Evolutionary conservation across 2,797 vertebrate species (phyloP), one percentile per base, ranked within the genome.

Genomic region (Trachops cirrhosus): DNA sequence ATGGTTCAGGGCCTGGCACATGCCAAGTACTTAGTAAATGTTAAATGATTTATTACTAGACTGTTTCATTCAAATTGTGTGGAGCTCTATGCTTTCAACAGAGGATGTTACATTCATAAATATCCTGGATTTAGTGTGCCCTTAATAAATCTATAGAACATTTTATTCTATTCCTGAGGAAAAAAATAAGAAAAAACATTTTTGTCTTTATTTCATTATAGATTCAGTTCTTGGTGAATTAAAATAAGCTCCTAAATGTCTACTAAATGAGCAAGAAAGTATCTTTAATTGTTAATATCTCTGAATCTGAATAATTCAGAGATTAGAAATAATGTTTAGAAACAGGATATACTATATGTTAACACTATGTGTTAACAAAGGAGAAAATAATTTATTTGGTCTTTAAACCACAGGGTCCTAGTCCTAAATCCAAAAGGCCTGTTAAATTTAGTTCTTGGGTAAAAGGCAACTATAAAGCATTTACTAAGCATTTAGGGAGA

Each of bases 241-340:
- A 84, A 92, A 79, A 67, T 59, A 78, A 71, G 2, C 15, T 89
- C 74, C 79, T 79, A 75, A 88, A 79, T 88, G 10, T 80, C 82
- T 79, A 92, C 39, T 80, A 80, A 93, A 85, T 88, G 9, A 88
- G 9, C 14, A 96, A 67, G 12, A 34, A 78, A 44, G 54, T 68
- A 5, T 70, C 26, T 21, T 94, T 96, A 92, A 50, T 32, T 67
- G 21, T 92, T 88, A 82, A 15, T 79, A 6, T 5, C 15, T 89
- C 32, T 93, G n/a, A 86, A 79, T 83, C n/a, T 92, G 37, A 74
- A n/a, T 41, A 86, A 59, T 5, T 26, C 83, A 83, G 5, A 44
- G 15, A 85, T 91, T 80, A 97, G 67, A 90, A 89, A 94, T 85
- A 87, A 82, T 34, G 52, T 70, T 57, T 85, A 77, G 34, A 77